A percentile compares a stretch with the other conserved stretches of the same genome.
These are phyloP conservation scores for Halichoerus grypus DNA, from an alignment of 2,113 vertebrate genomes.

Conservation along the genomic window DNA sequence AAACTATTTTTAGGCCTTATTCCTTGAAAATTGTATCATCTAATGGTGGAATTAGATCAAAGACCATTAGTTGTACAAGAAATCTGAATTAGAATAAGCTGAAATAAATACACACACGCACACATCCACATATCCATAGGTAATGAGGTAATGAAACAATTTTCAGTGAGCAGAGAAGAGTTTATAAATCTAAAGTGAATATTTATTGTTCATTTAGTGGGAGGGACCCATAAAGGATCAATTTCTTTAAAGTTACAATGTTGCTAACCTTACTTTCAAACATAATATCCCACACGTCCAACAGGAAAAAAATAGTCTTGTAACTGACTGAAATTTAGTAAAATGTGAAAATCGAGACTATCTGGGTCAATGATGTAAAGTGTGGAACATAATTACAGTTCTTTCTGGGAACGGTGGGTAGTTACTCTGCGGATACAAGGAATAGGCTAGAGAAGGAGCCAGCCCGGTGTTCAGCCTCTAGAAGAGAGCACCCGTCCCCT, in stretches of 20 bases:
- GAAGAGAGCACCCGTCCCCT: not conserved
- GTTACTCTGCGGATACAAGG: not conserved
- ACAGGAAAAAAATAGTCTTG: not conserved
- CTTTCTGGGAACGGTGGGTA: too few species aligned
- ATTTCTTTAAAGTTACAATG: not conserved
- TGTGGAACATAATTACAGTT: not conserved
- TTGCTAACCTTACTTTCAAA: not conserved
- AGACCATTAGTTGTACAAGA: not conserved
- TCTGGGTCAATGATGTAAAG: not conserved
- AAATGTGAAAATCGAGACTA: not conserved
- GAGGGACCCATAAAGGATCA: not conserved
- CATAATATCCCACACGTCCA: not conserved
- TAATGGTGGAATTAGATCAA: not conserved
- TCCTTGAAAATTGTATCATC: not conserved
- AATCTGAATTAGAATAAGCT: not conserved
- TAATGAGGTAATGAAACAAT: not conserved
- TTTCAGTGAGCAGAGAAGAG: not conserved
- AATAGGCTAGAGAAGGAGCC: not conserved
- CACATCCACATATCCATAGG: not conserved
- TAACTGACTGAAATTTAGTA: not conserved
- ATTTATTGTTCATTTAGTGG: not conserved
- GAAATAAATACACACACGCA: not conserved
- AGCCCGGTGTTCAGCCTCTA: not conserved
- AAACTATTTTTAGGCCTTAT: not conserved
- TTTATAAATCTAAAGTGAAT: not conserved